phyloP scores from a whole-genome alignment of 2,888 invertebrate species.

The Phengaris arion region DNA sequence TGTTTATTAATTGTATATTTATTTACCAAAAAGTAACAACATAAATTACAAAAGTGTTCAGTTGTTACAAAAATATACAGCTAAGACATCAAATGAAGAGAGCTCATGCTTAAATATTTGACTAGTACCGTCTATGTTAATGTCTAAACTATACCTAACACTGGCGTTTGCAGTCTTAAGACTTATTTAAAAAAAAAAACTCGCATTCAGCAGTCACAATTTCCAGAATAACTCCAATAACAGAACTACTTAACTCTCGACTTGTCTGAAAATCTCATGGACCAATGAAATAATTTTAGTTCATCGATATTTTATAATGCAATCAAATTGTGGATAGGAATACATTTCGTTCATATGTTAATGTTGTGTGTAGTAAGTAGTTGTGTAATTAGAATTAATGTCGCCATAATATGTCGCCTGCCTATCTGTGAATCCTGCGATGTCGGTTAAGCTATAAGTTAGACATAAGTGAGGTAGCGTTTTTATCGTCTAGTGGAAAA shows the following conservation, averaged over 20 bases:
- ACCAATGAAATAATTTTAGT: neutral
- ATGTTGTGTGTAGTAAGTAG: neutral
- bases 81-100: conserved; percentile 40
- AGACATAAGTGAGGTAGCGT: conserved; percentile 77
- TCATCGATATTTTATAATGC: neutral
- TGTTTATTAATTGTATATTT: neutral
- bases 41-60: neutral
- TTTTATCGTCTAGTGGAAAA: conserved; percentile 76
- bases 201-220: neutral
- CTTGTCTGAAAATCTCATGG: neutral
- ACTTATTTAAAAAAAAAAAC: conserved; percentile 40
- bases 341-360: too few relatives aligned
- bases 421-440: conserved; percentile 42
- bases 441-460: conserved; percentile 74
- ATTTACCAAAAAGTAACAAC: too few relatives aligned
- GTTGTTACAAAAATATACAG: conserved; percentile 29
- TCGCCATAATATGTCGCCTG: neutral
- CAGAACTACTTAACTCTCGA: neutral
- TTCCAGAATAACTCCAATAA: neutral
- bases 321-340: too few relatives aligned
- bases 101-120: conserved; percentile 68
- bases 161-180: conserved; percentile 73
- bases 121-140: conserved; percentile 70
- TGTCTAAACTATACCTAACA: conserved; percentile 64
- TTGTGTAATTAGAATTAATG: neutral